Conservation (phyloP, 2,888 invertebrate species). For the Rhagium mordax region DNA sequence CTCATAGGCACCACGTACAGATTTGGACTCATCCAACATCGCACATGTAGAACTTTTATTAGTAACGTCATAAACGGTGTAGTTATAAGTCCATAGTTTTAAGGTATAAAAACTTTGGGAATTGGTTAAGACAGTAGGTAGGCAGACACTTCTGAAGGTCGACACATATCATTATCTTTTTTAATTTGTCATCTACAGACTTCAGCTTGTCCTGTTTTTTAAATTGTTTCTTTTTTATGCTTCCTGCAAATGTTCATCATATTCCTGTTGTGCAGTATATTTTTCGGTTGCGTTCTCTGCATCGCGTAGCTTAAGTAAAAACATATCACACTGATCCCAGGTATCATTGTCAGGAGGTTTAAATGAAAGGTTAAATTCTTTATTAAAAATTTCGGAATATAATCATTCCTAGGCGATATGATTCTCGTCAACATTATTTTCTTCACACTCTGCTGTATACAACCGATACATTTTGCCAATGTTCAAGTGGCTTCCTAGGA, state of each 20-base stretch:
- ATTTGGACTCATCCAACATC: too few species aligned
- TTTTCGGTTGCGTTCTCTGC: background rate
- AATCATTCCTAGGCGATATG: slow-evolving; percentile 34
- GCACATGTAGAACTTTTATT: too few species aligned
- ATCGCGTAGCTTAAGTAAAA: slow-evolving; percentile 4
- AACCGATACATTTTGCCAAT: slow-evolving; percentile 32
- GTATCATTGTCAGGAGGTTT: slow-evolving; percentile 14
- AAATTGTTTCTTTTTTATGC: background rate
- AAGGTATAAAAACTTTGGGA: background rate
- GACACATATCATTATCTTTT: background rate
- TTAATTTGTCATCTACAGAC: background rate
- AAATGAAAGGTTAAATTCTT: slow-evolving; percentile 27
- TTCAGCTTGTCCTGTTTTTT: background rate
- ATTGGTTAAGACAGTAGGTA: too few species aligned
- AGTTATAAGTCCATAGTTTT: slow-evolving; percentile 10
- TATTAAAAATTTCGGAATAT: slow-evolving; percentile 34
- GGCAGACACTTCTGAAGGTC: slow-evolving; percentile 13
- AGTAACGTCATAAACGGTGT: background rate
- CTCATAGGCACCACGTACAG: too few species aligned
- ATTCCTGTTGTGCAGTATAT: background rate
- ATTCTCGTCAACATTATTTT: slow-evolving; percentile 32
- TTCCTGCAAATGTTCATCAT: slow-evolving; percentile 5
- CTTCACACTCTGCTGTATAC: slow-evolving; percentile 31
- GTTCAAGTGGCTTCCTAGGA: slow-evolving; percentile 28
- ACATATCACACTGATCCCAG: slow-evolving; percentile 19